phyloP scores from a whole-genome alignment of 2,797 vertebrate genomes.

The Muscicapa comitata region DNA sequence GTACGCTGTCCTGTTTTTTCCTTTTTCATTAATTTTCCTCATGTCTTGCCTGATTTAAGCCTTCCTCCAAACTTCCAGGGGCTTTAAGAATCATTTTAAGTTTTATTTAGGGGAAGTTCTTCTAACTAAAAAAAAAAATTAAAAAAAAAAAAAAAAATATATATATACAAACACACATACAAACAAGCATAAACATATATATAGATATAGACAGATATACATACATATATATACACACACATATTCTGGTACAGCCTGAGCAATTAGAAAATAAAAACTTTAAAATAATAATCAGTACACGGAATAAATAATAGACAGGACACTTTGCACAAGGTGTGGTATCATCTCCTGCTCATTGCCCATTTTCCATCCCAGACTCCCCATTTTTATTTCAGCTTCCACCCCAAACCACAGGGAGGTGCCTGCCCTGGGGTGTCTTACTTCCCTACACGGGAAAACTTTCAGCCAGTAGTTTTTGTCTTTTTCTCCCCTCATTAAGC shows the following conservation, averaged over 20 bases:
- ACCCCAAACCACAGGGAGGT: background rate
- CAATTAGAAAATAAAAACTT: background rate
- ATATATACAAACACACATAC: too few relatives aligned
- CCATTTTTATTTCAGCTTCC: background rate
- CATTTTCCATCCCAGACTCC: background rate
- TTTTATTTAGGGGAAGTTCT: background rate
- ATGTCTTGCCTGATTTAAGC: background rate
- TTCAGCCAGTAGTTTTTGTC: background rate
- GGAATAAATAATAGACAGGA: background rate
- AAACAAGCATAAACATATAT: rapidly evolving
- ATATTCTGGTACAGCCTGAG: background rate
- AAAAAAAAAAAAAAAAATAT: too few relatives aligned
- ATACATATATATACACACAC: rapidly evolving
- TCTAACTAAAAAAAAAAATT: background rate
- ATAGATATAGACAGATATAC: rapidly evolving
- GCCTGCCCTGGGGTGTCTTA: background rate
- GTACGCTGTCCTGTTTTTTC: background rate
- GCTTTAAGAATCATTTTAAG: background rate
- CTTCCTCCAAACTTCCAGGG: background rate
- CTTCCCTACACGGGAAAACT: background rate
- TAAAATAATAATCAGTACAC: background rate
- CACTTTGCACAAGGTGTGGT: background rate
- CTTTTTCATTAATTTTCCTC: background rate
- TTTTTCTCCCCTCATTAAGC: background rate
- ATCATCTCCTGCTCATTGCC: background rate